phyloP scores from a whole-genome alignment of 2,797 vertebrate species.

The Hoplostethus mediterraneus region DNA sequence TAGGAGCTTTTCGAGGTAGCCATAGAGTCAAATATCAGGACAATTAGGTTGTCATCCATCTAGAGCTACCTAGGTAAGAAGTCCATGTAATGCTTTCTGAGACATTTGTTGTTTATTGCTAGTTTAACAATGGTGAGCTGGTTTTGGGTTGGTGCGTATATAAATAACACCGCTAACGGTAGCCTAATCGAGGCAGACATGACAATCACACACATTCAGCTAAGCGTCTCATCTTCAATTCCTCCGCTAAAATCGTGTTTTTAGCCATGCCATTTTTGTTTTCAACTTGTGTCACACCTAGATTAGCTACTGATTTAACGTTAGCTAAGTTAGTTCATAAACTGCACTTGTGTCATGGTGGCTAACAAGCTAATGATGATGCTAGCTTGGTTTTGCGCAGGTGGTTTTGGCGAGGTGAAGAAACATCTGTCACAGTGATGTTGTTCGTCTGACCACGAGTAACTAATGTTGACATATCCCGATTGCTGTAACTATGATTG shows the following conservation, averaged over 20 bases:
- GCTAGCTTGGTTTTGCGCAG: constrained; percentile 18
- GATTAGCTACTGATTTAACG: background rate
- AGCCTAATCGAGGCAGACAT: background rate
- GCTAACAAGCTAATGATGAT: constrained; percentile 4
- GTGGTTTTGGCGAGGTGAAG: constrained; percentile 7
- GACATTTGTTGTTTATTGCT: background rate
- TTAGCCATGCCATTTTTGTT: background rate
- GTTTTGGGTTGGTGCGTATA: background rate
- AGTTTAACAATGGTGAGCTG: background rate
- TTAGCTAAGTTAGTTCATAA: background rate
- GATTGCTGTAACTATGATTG: background rate
- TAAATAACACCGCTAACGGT: constrained; percentile 44
- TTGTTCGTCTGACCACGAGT: background rate
- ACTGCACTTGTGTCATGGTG: background rate
- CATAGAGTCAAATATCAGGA: background rate
- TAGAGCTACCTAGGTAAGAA: background rate
- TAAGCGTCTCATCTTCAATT: background rate
- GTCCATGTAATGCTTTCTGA: background rate
- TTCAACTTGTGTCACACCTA: background rate
- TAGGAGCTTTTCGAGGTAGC: background rate
- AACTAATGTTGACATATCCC: background rate
- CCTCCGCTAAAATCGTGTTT: accelerated
- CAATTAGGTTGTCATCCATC: constrained; percentile 11
- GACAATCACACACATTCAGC: background rate
- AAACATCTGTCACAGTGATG: background rate